phyloP scores from a whole-genome alignment of 2,113 vertebrate species.

The Brevimyrus niger region DNA sequence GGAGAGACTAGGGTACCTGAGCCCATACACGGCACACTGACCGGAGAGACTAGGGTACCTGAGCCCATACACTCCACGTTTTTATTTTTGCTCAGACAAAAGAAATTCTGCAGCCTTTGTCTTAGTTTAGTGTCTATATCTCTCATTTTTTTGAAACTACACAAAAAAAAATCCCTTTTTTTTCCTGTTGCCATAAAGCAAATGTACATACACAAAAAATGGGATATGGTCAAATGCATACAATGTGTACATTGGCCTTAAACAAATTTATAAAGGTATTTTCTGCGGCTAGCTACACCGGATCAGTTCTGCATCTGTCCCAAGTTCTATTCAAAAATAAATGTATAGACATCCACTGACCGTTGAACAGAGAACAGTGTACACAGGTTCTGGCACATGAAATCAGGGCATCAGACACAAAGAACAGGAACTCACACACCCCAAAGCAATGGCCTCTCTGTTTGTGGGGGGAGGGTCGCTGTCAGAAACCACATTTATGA shows the following conservation, averaged over 20 bases:
- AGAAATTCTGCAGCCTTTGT: background rate
- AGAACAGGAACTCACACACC: background rate
- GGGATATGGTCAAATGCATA: background rate
- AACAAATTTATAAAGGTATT: background rate
- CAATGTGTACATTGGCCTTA: background rate
- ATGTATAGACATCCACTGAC: background rate
- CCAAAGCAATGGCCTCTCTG: background rate
- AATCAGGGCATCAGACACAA: background rate
- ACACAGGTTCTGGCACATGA: background rate
- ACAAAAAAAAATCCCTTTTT: background rate
- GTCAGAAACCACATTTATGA: background rate
- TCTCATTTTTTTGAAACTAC: too few species aligned
- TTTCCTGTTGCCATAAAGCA: background rate
- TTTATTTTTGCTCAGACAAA: background rate
- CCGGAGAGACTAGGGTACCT: slow-evolving; percentile 83
- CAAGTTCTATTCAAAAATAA: background rate
- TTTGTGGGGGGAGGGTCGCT: background rate
- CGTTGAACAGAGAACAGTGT: background rate
- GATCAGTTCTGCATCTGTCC: background rate
- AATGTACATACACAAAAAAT: background rate
- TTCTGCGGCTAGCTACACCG: background rate
- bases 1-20: slow-evolving; percentile 80
- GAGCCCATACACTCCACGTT: slow-evolving; percentile 25
- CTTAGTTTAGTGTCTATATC: background rate
- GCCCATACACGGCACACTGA: slow-evolving; percentile 12